These are phyloP conservation scores for Cyclopterus lumpus DNA, from an alignment of 2,797 vertebrate species.

Conservation along the genomic window DNA sequence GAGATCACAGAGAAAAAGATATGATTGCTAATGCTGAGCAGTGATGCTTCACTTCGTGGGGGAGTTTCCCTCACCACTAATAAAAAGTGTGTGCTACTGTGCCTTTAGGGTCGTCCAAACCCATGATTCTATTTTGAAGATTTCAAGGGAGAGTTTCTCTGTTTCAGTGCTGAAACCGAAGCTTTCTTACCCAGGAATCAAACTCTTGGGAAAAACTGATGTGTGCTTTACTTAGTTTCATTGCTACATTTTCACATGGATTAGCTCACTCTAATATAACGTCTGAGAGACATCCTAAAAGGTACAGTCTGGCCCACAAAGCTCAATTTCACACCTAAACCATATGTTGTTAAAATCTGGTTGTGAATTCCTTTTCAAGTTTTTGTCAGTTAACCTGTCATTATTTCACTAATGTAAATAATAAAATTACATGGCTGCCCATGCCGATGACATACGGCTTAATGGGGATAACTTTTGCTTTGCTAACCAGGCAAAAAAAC, in stretches of 20 bases:
- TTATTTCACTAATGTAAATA: conserved; percentile 17
- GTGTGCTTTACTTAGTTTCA: conserved; percentile 14
- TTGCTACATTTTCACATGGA: conserved; percentile 9
- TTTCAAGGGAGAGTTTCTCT: conserved; percentile 39
- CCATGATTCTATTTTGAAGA: conserved; percentile 38
- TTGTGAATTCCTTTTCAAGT: background rate
- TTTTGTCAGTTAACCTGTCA: background rate
- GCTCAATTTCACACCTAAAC: conserved; percentile 11
- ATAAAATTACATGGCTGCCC: conserved; percentile 10
- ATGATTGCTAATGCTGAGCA: conserved; percentile 61
- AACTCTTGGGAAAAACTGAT: conserved; percentile 18
- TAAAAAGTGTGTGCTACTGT: background rate
- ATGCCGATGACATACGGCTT: background rate
- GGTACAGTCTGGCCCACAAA: background rate
- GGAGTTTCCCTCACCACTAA: conserved; percentile 18
- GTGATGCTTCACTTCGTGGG: conserved; percentile 29
- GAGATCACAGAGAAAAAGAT: conserved; percentile 46
- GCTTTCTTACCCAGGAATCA: conserved; percentile 14
- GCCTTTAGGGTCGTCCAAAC: conserved; percentile 26
- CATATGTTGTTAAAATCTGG: background rate
- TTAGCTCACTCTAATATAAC: background rate
- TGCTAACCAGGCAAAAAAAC: background rate
- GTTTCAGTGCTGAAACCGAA: conserved; percentile 21
- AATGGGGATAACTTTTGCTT: background rate
- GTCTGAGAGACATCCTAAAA: background rate